Conservation (phyloP, 2,797 vertebrate genomes). For the Tangara arthus region DNA sequence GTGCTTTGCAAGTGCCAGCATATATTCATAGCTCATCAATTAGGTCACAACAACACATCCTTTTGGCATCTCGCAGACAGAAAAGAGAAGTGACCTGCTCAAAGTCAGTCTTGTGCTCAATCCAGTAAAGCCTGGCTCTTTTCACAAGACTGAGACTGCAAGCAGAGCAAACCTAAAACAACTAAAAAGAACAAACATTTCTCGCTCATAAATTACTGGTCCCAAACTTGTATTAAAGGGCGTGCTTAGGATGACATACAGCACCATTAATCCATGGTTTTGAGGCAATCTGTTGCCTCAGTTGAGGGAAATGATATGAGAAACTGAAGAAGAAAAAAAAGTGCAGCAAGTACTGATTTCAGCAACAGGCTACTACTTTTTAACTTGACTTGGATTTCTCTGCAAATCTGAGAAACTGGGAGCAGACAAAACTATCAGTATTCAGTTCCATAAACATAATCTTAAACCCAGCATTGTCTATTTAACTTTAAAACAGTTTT, state of each 20-base stretch:
- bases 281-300: background rate
- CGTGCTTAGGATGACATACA: background rate
- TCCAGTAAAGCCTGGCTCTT: background rate
- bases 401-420: background rate
- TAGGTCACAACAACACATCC: background rate
- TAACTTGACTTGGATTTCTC: background rate
- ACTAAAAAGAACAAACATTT: background rate
- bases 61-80: slow-evolving; percentile 8
- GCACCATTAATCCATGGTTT: background rate
- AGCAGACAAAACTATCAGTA: background rate
- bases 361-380: background rate
- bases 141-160: background rate
- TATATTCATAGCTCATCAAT: background rate
- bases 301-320: background rate
- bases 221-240: background rate
- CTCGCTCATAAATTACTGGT: background rate
- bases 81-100: background rate
- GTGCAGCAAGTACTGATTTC: background rate
- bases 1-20: background rate
- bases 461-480: background rate
- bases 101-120: background rate
- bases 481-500: background rate
- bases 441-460: background rate
- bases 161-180: background rate
- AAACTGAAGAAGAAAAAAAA: background rate